Evolutionary conservation across 2,888 invertebrate species (phyloP).

Genomic region (Pycnomerus fuliginosus): DNA sequence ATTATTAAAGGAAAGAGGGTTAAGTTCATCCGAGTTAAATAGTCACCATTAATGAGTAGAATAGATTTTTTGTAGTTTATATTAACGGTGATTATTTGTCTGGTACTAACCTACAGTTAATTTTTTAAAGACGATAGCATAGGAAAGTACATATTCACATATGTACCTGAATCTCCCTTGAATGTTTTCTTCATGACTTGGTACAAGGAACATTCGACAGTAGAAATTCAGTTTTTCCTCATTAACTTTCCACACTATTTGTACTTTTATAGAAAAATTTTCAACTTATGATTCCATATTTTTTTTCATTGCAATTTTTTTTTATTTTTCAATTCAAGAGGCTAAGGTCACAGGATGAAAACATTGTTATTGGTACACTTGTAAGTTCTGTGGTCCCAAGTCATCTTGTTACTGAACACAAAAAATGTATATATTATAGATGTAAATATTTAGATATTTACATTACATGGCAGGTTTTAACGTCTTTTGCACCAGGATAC

Average conservation of each 20-base stretch:
- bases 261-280: constrained; percentile 11
- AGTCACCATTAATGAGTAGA: constrained; percentile 2
- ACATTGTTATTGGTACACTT: too few relatives aligned
- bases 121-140: constrained; percentile 28
- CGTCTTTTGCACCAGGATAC: constrained; percentile 21
- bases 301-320: constrained; percentile 6
- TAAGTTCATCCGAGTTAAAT: constrained; percentile 16
- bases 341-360: constrained; percentile 15
- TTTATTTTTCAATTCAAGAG: too few relatives aligned
- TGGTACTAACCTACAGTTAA: constrained; percentile 25
- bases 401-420: constrained; percentile 7
- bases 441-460: constrained; percentile 26
- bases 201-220: constrained; percentile 10
- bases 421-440: constrained; percentile 23
- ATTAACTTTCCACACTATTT: constrained; percentile 4
- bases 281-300: constrained; percentile 1
- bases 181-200: constrained; percentile 6
- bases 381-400: constrained; percentile 16
- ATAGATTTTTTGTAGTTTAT: constrained; percentile 7
- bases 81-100: constrained; percentile 27
- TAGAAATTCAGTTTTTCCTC: constrained; percentile 2
- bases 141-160: constrained; percentile 47
- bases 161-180: constrained; percentile 46
- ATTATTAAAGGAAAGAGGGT: constrained; percentile 17
- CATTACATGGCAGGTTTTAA: constrained; percentile 14